Evolutionary conservation across 2,113 vertebrate genomes (phyloP), one percentile per base, ranked within the genome.

Genomic region (Spea multiplicata): DNA sequence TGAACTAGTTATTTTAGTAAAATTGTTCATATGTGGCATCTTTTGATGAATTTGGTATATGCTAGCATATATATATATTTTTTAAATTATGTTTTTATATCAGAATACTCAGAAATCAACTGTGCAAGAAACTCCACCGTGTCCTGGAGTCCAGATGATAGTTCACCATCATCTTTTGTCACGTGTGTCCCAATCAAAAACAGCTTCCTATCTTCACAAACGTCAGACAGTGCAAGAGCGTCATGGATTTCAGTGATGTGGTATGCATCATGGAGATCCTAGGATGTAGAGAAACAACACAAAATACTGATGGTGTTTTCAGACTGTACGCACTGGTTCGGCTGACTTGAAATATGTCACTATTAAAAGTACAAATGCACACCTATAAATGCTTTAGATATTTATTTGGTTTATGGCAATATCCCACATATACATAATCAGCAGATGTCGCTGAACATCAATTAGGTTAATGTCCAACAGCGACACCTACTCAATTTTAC

Each of bases 201-300:
- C 85, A 99, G 75, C 85, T 89, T 93, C 49, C 96, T 89, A 46
- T 91, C 75, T 0, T 96, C 94, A 0, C 96, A 96, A 4, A 91
- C 84, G 44, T 93, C 91, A 0, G 90, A 93, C 66, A 99, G 89
- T 0, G 87, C 86, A 87, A 98, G 86, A 13, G 93, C 92, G 0
- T 96, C 96, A 0, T 96, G 94, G 83, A 99, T 93, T 73, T 98
- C 96, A 0, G 94, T 93, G 88, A 98, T 95, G 83, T 89, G 83
- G 79, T 90, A 94, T 5, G 96, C 94, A 6, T 89, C 89, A n/a
- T 93, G 75, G 0, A 96, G 86, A 83, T 99, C 97, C 97, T 99
- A 81, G 71, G 72, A 6, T 77, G 3, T 30, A 30, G 30, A 30
- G 30, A 30, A 30, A 30, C 30, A 30, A 49, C 13, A 73, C 8